These are phyloP conservation scores for Podiceps cristatus DNA, from an alignment of 2,113 vertebrate genomes.

Conservation along the genomic window DNA sequence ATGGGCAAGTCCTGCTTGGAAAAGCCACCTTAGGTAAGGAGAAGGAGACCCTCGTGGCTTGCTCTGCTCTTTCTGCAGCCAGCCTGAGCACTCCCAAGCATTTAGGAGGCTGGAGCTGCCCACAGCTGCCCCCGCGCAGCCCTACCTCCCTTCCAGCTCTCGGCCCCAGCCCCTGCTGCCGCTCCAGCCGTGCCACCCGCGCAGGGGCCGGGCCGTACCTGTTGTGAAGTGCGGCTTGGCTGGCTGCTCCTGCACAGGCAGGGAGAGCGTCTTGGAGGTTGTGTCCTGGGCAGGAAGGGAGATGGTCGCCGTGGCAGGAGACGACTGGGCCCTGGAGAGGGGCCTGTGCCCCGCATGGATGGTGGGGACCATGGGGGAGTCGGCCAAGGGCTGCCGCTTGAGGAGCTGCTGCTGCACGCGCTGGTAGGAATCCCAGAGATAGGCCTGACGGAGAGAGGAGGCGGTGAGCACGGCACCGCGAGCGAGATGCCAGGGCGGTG, in stretches of 20 bases:
- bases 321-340: slow-evolving; percentile 87
- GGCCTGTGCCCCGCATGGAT: slow-evolving; percentile 81
- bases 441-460: slow-evolving; percentile 68
- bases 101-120: too few species aligned
- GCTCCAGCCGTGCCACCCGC: neutral
- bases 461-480: accelerated
- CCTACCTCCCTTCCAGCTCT: neutral
- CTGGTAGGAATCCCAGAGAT: slow-evolving; percentile 90
- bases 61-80: neutral
- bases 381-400: slow-evolving; percentile 69
- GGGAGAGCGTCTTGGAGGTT: slow-evolving; percentile 65
- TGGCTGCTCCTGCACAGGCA: slow-evolving; percentile 76
- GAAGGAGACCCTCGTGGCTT: accelerated
- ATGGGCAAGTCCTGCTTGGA: neutral
- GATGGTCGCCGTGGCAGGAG: slow-evolving; percentile 85
- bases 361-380: slow-evolving; percentile 73
- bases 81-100: too few species aligned
- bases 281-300: slow-evolving; percentile 77
- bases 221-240: slow-evolving; percentile 86
- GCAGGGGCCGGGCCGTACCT: slow-evolving; percentile 60
- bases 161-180: neutral
- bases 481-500: accelerated
- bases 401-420: slow-evolving; percentile 76
- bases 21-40: neutral
- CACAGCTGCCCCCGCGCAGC: accelerated